Evolutionary conservation across 1,140 invertebrate species (phyloP).

Genomic region (Proales similis): DNA sequence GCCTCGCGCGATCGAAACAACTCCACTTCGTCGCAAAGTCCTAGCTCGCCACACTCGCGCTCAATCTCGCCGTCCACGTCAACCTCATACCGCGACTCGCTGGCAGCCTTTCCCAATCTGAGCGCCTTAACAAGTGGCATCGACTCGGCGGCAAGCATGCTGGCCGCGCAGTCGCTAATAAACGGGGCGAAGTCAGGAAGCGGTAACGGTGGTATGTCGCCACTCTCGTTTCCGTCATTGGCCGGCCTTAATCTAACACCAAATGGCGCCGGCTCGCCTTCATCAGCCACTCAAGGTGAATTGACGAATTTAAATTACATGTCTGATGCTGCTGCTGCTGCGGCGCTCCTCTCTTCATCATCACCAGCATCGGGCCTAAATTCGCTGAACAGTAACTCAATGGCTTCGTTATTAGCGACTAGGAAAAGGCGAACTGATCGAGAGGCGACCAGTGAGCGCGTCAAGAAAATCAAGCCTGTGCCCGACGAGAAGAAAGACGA

Average conservation of each 20-base stretch:
- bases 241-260: slow-evolving; percentile 22
- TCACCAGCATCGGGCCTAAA: not conserved
- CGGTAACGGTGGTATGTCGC: too few species aligned
- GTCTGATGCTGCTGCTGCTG: slow-evolving; percentile 14
- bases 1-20: not conserved
- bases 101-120: not conserved
- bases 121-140: not conserved
- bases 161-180: not conserved
- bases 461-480: slow-evolving; percentile 43
- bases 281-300: not conserved
- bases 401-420: slow-evolving; percentile 19
- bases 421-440: slow-evolving; percentile 28
- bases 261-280: not conserved
- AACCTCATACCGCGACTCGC: not conserved
- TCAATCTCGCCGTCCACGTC: slow-evolving; percentile 8
- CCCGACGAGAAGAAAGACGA: slow-evolving; percentile 49
- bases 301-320: slow-evolving; percentile 11
- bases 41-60: slow-evolving; percentile 3
- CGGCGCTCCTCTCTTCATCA: slow-evolving; percentile 14
- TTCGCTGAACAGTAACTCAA: not conserved
- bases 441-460: not conserved
- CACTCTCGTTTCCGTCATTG: too few species aligned
- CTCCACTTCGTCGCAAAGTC: slow-evolving; percentile 8
- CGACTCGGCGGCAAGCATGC: slow-evolving; percentile 28
- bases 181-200: too few species aligned